Evolutionary conservation across 2,888 invertebrate genomes (phyloP).

Genomic region (Keiferia lycopersicella): DNA sequence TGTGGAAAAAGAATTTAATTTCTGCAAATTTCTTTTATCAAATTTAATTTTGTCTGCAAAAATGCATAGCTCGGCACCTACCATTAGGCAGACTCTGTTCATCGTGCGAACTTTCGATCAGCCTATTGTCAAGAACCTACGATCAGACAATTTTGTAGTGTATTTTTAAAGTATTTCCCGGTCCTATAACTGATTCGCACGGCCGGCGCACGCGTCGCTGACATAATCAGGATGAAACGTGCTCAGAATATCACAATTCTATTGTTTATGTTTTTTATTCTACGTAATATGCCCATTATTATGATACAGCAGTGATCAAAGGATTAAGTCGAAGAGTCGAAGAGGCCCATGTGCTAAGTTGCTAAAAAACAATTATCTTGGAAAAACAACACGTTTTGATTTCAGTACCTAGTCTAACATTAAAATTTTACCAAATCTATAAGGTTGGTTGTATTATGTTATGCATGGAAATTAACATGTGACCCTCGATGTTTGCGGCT

Average conservation of each 20-base stretch:
- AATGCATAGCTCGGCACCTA: too few species aligned
- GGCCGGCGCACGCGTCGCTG: conserved; percentile 41
- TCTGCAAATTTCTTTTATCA: too few species aligned
- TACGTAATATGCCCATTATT: conserved; percentile 26
- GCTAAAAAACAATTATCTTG: not conserved
- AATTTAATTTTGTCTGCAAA: too few species aligned
- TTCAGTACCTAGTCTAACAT: not conserved
- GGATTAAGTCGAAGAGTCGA: conserved; percentile 13
- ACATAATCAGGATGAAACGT: conserved; percentile 50
- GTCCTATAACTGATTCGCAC: conserved; percentile 17
- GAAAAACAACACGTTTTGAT: not conserved
- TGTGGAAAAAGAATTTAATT: too few species aligned
- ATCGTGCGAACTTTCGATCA: not conserved
- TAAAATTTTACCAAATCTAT: not conserved
- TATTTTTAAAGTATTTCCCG: conserved; percentile 6
- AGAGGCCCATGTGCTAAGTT: conserved; percentile 6
- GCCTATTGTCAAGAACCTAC: not conserved
- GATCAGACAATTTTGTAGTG: not conserved
- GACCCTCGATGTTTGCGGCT: too few species aligned
- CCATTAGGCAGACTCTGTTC: too few species aligned
- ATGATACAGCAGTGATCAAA: conserved; percentile 14
- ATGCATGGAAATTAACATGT: too few species aligned
- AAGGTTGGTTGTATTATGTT: too few species aligned
- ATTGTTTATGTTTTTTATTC: conserved; percentile 45
- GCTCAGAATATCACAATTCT: conserved; percentile 44